These are phyloP conservation scores for Drosophila ironensis DNA, from an alignment of 1,140 invertebrate genomes.

Conservation along the genomic window DNA sequence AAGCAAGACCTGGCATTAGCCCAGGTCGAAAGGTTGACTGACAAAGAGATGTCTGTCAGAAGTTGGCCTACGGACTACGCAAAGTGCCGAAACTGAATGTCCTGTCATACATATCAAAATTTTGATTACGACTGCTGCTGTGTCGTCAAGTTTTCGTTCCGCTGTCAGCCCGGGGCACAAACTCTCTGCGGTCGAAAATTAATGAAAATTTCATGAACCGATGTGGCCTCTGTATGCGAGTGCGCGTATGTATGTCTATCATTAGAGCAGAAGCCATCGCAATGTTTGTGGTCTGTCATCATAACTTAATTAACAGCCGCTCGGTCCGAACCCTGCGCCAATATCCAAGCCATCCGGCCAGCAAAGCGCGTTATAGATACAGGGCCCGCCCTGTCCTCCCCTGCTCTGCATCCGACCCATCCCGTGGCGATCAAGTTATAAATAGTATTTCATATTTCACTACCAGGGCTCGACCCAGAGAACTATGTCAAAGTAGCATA, in stretches of 20 bases:
- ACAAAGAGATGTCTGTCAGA: slow-evolving; percentile 49
- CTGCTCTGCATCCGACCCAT: slow-evolving; percentile 37
- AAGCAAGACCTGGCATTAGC: slow-evolving; percentile 63
- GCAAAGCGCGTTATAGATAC: slow-evolving; percentile 39
- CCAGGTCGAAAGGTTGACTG: slow-evolving; percentile 15
- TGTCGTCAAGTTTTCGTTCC: slow-evolving; percentile 76
- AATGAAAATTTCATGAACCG: slow-evolving; percentile 80
- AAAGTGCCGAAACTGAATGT: slow-evolving; percentile 27
- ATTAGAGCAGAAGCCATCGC: slow-evolving; percentile 46
- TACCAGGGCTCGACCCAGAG: slow-evolving; percentile 24
- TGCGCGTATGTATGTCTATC: slow-evolving; percentile 11
- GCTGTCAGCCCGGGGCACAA: slow-evolving; percentile 64
- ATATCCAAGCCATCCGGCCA: slow-evolving; percentile 23
- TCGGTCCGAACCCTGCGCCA: slow-evolving; percentile 33
- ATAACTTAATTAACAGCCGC: slow-evolving; percentile 78
- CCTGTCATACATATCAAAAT: slow-evolving; percentile 74
- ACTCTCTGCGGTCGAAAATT: slow-evolving; percentile 77
- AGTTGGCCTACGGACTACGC: slow-evolving; percentile 33
- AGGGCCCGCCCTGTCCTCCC: slow-evolving; percentile 20
- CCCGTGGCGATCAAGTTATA: slow-evolving; percentile 61
- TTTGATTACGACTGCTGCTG: slow-evolving; percentile 74
- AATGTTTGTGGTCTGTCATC: slow-evolving; percentile 70
- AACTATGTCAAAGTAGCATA: slow-evolving; percentile 74
- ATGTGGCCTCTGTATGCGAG: slow-evolving; percentile 43
- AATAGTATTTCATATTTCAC: slow-evolving; percentile 73